Percentiles rank a stretch among this genome's conserved stretches.
Evolutionary conservation across 2,113 vertebrate genomes (phyloP).

Genomic region (Pipra filicauda): DNA sequence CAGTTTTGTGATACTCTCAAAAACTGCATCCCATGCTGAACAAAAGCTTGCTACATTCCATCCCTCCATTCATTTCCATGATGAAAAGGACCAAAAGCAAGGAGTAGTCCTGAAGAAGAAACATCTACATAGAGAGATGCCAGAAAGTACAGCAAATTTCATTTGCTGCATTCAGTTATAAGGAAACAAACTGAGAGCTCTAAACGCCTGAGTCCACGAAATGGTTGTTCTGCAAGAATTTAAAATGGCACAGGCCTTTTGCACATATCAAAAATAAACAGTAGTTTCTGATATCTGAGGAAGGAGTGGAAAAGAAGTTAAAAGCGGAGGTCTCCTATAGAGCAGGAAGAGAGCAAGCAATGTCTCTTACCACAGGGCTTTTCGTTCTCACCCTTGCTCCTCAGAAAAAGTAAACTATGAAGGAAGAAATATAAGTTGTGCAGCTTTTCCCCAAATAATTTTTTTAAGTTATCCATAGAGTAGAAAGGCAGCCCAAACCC

Average conservation of each 20-base stretch:
- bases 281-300: constrained; percentile 1
- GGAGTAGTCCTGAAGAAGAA: neutral
- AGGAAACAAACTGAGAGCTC: neutral
- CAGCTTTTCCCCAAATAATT: neutral
- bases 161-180: neutral
- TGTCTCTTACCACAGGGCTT: neutral
- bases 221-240: constrained; percentile 47
- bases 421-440: neutral
- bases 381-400: neutral
- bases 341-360: neutral
- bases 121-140: neutral
- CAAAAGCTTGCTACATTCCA: neutral
- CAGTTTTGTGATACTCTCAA: neutral
- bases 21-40: neutral
- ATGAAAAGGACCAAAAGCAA: constrained; percentile 5
- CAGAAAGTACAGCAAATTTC: neutral
- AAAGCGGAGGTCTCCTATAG: neutral
- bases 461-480: neutral
- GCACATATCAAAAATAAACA: constrained; percentile 19
- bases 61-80: neutral
- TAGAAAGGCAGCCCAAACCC: neutral
- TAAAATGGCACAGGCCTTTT: constrained; percentile 40
- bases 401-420: neutral
- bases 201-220: neutral
- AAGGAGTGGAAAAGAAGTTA: constrained; percentile 15